These are phyloP conservation scores for Thyatira batis DNA, from an alignment of 2,888 invertebrate species.

Conservation along the genomic window DNA sequence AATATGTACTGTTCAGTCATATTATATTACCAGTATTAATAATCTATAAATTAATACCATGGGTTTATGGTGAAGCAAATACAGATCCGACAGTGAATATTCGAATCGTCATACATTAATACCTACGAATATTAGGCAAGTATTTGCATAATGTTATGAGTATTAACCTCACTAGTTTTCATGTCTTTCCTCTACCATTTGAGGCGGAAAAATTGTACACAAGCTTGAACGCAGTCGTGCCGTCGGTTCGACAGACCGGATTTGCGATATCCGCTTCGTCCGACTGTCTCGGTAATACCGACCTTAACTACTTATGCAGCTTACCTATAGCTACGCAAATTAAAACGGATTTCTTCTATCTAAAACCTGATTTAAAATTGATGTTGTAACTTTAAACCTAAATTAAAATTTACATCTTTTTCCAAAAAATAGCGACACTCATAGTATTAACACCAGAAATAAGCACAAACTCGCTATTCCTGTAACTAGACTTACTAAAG, in stretches of 20 bases:
- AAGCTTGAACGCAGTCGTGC: constrained; percentile 42
- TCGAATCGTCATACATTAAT: too few species aligned
- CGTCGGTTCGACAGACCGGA: constrained; percentile 40
- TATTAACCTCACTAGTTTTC: constrained; percentile 1
- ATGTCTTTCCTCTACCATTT: constrained; percentile 14
- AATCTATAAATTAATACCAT: too few species aligned
- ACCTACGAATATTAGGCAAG: too few species aligned
- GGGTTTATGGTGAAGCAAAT: too few species aligned
- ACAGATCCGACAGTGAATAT: background rate
- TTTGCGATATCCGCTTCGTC: constrained; percentile 41
- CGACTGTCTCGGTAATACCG: constrained; percentile 38
- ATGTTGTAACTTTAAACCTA: too few species aligned
- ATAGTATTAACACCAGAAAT: too few species aligned
- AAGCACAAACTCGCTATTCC: too few species aligned
- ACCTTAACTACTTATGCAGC: constrained; percentile 39
- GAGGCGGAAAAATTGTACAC: constrained; percentile 33
- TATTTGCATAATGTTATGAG: constrained; percentile 1
- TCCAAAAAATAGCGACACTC: too few species aligned
- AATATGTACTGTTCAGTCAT: too few species aligned
- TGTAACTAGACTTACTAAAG: too few species aligned
- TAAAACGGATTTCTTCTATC: background rate
- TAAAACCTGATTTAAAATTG: background rate
- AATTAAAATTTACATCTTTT: too few species aligned
- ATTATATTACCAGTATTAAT: too few species aligned
- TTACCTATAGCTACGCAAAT: constrained; percentile 11